Base-by-base conservation (phyloP, 2,888 invertebrate species). In the Mantis religiosa region DNA sequence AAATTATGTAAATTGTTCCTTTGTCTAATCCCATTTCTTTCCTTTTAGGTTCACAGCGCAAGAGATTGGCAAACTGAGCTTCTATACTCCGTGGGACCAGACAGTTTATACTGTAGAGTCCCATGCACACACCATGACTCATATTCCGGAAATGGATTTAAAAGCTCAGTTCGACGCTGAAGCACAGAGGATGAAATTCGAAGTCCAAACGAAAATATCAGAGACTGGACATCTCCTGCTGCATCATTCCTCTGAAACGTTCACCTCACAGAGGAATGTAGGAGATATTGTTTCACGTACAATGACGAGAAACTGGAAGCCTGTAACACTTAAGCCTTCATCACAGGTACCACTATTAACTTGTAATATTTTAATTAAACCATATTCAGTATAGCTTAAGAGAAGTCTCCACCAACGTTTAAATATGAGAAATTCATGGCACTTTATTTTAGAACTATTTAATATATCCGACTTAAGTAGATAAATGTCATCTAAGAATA, bases 1-100 rank as follows among this genome's bases (percentile, higher is more conserved):
- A 0, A 12, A 12, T 41, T 1, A 41, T 41, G 12, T 6, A 12
- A 41, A 6, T 12, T 1, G 9, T 41, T 41, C 1, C 12, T 12
- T 41, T 41, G 41, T 9, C 41, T 20, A 71, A 71, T 71, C 0
- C 8, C 6, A 6, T 28, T 83, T n/a, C 25, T 41, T 88, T 85
- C 28, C 28, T 14, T n/a, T n/a, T 87, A 90, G 90, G 84, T 90
- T 88, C 83, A 71, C 87, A 15, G 47, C 86, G 2, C 82, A 89
- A 28, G 47, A 90, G 71, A 81, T 88, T 15, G 84, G 90, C 20
- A 87, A 89, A 81, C 83, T 90, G 41, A 89, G 88, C 82, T 71
- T 90, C 41, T 89, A 84, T 82, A 90, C 90, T 3, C 86, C 88
- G n/a, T 89, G 88, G 87, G 89, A 90, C 41, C 30, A 82, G 9